Conservation (phyloP, 2,113 vertebrate genomes). For the Coreoperca whiteheadi region DNA sequence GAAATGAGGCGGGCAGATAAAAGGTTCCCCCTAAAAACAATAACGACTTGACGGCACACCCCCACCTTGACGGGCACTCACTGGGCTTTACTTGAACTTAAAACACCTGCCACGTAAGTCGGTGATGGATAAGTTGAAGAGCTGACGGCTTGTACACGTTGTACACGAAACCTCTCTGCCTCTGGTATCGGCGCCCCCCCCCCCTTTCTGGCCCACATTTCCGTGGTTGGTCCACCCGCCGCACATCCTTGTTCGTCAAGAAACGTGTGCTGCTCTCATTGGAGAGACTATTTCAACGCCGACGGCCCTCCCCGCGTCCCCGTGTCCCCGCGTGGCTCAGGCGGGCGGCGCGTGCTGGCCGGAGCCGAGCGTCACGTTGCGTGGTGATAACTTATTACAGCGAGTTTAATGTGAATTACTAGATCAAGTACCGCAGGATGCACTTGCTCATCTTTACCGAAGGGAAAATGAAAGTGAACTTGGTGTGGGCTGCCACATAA, state of each 20-base stretch:
- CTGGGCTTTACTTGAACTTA: neutral
- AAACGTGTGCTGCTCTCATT: constrained; percentile 82
- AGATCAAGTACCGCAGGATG: neutral
- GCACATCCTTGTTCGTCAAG: constrained; percentile 69
- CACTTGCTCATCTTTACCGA: neutral
- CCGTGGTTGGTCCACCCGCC: constrained; percentile 56
- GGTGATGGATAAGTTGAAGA: constrained; percentile 3
- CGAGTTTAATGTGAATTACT: neutral
- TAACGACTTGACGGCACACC: neutral
- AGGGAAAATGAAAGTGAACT: neutral
- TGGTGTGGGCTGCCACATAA: neutral
- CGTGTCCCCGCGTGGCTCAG: constrained; percentile 17
- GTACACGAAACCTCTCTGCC: constrained; percentile 27
- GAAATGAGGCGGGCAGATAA: constrained; percentile 16
- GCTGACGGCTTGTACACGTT: constrained; percentile 25
- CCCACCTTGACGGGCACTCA: accelerated
- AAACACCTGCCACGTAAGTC: neutral
- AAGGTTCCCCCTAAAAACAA: constrained; percentile 49
- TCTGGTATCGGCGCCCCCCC: neutral
- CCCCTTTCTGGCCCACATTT: constrained; percentile 50
- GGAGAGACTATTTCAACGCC: constrained; percentile 71
- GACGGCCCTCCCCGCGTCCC: constrained; percentile 27
- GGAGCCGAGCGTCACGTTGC: neutral
- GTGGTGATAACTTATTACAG: neutral
- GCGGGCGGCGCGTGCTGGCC: neutral